These are phyloP conservation scores for Crax fasciolata DNA, from an alignment of 2,797 vertebrate species.

Conservation along the genomic window DNA sequence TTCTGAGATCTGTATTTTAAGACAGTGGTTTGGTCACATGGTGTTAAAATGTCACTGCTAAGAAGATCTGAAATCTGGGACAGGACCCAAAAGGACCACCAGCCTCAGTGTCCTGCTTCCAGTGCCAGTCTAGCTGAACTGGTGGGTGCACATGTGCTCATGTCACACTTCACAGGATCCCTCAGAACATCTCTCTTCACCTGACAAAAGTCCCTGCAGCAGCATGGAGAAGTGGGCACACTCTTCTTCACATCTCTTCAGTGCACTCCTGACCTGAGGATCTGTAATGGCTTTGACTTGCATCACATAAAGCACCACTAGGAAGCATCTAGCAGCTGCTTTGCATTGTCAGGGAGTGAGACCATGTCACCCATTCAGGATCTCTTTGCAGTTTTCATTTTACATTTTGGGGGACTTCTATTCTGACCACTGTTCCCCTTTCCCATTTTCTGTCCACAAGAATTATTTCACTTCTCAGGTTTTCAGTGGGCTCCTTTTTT, in stretches of 20 bases:
- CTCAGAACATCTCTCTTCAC: too few species aligned
- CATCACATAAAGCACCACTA: too few species aligned
- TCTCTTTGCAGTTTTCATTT: neutral
- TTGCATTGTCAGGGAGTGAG: neutral
- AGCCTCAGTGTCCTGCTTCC: neutral
- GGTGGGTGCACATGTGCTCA: neutral
- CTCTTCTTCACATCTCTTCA: too few species aligned
- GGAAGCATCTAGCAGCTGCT: neutral
- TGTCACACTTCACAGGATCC: neutral
- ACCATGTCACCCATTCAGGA: accelerated
- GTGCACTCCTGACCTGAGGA: neutral
- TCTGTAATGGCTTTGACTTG: too few species aligned
- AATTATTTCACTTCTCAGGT: neutral
- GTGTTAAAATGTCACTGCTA: neutral
- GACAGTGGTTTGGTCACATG: neutral
- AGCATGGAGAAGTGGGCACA: neutral
- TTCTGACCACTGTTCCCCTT: neutral
- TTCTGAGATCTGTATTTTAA: neutral
- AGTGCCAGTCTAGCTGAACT: neutral
- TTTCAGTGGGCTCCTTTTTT: neutral
- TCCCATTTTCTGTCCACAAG: neutral
- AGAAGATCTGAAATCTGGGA: neutral
- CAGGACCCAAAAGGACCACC: neutral
- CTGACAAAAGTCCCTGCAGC: neutral
- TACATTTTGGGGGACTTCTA: neutral